Base-by-base conservation (phyloP, 1,140 invertebrate species). In the Tetragonula clypearis region DNA sequence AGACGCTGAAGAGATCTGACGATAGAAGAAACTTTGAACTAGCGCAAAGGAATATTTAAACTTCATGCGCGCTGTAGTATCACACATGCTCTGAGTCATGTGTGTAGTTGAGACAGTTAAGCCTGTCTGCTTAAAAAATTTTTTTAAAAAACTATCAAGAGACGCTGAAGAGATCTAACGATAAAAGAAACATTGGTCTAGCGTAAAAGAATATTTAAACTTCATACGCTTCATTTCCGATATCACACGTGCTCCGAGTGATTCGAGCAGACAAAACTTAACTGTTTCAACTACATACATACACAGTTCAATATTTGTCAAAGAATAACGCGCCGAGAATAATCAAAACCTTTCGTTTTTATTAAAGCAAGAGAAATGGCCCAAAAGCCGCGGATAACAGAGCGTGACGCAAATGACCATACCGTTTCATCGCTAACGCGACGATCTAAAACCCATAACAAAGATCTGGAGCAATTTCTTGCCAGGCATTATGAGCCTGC, bases 401-500 rank as follows among this genome's bases (percentile, higher is more conserved):
- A 35, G 6, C 12, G 1, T 1, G 21, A 65, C 2, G 12, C 21
- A 21, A 79, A 26, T 5, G 49, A 15, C 15, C 4, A 14, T 60
- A 55, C 35, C 65, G 12, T 56, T 79, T n/a, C 9, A n/a, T 69
- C 11, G 35, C n/a, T 3, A 26, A n/a, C 62, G 5, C 19, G n/a
- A 62, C 30, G 53, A 53, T 71, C 56, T 26, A 23, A 30, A 73
- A 68, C 17, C 30, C 4, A 6, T 30, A n/a, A 35, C 15, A 30
- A 71, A 53, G 56, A 81, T 81, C 79, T 53, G n/a, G 14, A 74
- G 9, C 41, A n/a, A 73, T 35, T 73, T 73, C 56, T 74, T 60
- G 12, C 56, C 66, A n/a, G 21, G 30, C 30, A 71, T 71, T 71
- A 58, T 80, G 21, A 35, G 26, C 41, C 14, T 65, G 5, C n/a